Base-by-base conservation (phyloP, 2,888 invertebrate species). In the Eudemis profundana region DNA sequence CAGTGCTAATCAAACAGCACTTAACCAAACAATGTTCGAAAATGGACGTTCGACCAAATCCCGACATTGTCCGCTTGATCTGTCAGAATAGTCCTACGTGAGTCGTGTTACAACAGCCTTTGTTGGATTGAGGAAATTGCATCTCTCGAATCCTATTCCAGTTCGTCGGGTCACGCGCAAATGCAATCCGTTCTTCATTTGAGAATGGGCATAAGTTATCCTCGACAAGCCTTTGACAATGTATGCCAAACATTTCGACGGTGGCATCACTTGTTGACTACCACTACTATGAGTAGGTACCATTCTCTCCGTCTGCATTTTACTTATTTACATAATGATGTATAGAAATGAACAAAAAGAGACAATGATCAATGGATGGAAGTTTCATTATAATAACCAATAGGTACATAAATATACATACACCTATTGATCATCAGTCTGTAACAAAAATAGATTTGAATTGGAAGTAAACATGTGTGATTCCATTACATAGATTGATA, bases 61-160 rank as follows among this genome's bases (percentile, higher is more conserved):
- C 57, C 12, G 42, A 44, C 67, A 63, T 63, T 67, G 62, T 57
- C 38, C 56, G 57, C 66, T 63, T 70, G 67, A 67, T 71, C 71
- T 71, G 71, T 78, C 77, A 77, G 80, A 83, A 83, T 78, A 77
- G 74, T 50, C 50, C 57, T 54, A 82, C 84, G 85, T 85, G 85
- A 82, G 79, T 83, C 75, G 78, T 72, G 77, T 85, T 74, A 83
- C 81, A 82, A 83, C 64, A 61, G 75, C 74, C 78, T 79, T 78
- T 81, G 78, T 77, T 73, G 69, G 76, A 73, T 76, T 73, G 77
- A 81, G 86, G 85, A 86, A 89, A 88, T 88, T 85, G 84, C 85
- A 86, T 86, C 81, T 79, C 79, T 72, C 75, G 74, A 87, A 86
- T 82, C 78, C 77, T 74, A 82, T 85, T 84, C 78, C 75, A 75